These are phyloP conservation scores for Pantherophis alleghaniensis DNA, from an alignment of 2,797 vertebrate genomes.

Conservation along the genomic window DNA sequence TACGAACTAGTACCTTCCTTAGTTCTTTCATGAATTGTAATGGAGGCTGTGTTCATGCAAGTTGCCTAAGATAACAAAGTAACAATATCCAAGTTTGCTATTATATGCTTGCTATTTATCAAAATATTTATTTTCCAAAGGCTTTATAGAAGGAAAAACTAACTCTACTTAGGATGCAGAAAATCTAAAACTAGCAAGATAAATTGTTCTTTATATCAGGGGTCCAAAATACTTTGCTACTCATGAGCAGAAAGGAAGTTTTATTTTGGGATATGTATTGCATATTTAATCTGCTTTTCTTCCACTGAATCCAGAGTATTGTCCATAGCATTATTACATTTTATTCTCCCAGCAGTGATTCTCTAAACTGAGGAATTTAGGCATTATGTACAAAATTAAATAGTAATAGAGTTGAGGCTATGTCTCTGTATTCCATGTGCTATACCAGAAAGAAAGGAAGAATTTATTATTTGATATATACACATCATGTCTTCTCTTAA, in stretches of 20 bases:
- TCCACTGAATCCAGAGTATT: not conserved
- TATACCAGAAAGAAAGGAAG: not conserved
- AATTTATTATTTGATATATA: not conserved
- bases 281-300: not conserved
- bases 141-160: not conserved
- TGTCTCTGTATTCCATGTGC: not conserved
- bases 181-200: not conserved
- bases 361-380: not conserved
- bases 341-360: not conserved
- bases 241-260: not conserved
- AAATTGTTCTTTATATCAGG: conserved; percentile 1
- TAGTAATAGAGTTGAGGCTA: not conserved
- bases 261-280: not conserved
- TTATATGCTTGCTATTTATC: conserved; percentile 19
- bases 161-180: conserved; percentile 8
- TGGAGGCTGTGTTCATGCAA: not conserved
- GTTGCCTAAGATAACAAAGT: not conserved
- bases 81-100: not conserved
- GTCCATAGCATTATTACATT: not conserved
- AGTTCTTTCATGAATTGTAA: not conserved
- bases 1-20: not conserved
- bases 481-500: not conserved
- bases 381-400: not conserved
- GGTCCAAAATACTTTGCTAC: not conserved
- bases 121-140: conserved; percentile 15